phyloP scores from a whole-genome alignment of 35 echinoderm and acorn worm genomes.

The Anneissia japonica region DNA sequence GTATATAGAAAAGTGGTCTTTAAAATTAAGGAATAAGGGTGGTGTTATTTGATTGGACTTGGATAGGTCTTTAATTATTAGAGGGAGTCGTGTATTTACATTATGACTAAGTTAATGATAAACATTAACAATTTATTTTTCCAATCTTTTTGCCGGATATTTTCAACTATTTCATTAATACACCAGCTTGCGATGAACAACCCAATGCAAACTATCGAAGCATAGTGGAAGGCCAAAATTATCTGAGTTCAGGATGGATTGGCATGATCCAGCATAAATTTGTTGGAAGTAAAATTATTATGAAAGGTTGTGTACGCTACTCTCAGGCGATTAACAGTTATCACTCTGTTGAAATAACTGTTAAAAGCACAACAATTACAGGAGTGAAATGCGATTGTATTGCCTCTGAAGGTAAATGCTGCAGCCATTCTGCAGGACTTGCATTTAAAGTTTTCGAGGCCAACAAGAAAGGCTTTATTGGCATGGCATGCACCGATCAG shows the following conservation, averaged over 20 bases:
- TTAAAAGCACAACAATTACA: not conserved
- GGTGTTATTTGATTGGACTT: too few relatives aligned
- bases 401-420: conserved; percentile 16
- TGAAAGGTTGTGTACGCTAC: conserved; percentile 9
- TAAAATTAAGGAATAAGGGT: too few relatives aligned
- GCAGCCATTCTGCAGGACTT: conserved; percentile 8
- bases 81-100: too few relatives aligned
- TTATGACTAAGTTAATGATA: too few relatives aligned
- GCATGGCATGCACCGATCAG: conserved; percentile 7
- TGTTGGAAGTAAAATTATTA: not conserved
- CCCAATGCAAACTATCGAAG: conserved; percentile 29
- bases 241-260: conserved; percentile 35
- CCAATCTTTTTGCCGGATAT: conserved; percentile 13
- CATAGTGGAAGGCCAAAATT: conserved; percentile 37
- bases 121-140: too few relatives aligned
- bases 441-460: conserved; percentile 23
- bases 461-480: conserved; percentile 28
- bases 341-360: conserved; percentile 12
- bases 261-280: conserved; percentile 3
- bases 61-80: too few relatives aligned
- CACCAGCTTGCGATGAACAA: conserved; percentile 21
- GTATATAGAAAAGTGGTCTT: too few relatives aligned
- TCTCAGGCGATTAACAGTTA: conserved; percentile 27
- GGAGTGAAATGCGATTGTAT: conserved; percentile 24
- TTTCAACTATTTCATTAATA: conserved; percentile 6